Evolutionary conservation across 2,113 vertebrate genomes (phyloP), one percentile per base, ranked within the genome.

Genomic region (Propithecus coquereli): DNA sequence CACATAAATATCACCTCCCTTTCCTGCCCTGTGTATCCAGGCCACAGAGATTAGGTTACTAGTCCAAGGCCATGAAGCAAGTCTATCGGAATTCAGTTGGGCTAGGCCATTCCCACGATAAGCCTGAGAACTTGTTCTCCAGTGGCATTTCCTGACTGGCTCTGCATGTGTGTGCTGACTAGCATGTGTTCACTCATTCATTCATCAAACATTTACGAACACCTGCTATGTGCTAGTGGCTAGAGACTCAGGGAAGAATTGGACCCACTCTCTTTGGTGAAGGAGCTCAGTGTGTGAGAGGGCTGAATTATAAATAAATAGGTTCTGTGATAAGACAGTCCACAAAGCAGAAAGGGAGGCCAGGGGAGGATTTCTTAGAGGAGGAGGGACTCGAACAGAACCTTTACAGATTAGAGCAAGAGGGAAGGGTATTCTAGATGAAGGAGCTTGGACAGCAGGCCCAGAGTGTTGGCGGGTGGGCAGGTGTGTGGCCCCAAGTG

Each of bases 141-240:
- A 23, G 83, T 63, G 66, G n/a, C 52, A 27, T 83, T 70, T 96
- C 57, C 71, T 71, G 93, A 32, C 32, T 37, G 40, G 93, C 37
- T 43, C 2, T 37, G 63, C 32, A 17, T 27, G n/a, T 7, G 71
- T 54, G 40, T 18, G 47, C 23, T 32, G 52, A 47, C 18, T 13
- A 73, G 10, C 47, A 40, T 6, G 37, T 86, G 61, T 54, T 83
- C 57, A 43, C 23, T 83, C 14, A 37, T 76, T 91, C 82, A 45
- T 63, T 59, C 68, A 68, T 92, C 47, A 43, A 7, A 71, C 45
- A 40, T 47, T 84, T 65, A n/a, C n/a, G 77, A 88, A 83, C 50
- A 63, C 66, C 23, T 45, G 45, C 54, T 79, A 6, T 45, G 17
- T 91, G 59, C 10, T 52, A 66, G 40, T 63, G 83, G 52, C 43